Evolutionary conservation across 2,888 invertebrate species (phyloP).

Genomic region (Cerastis leucographa): DNA sequence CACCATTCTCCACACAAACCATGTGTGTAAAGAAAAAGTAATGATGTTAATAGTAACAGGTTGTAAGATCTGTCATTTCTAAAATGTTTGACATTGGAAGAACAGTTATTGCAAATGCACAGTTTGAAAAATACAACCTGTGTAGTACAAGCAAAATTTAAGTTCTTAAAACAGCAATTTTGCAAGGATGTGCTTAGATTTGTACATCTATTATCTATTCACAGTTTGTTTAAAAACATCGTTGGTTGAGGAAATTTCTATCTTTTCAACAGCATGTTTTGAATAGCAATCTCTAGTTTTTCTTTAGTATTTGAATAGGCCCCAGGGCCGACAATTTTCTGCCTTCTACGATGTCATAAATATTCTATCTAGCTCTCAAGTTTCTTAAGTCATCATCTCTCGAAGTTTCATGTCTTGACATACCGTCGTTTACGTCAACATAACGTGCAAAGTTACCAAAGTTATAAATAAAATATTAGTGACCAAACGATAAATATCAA

Average conservation of each 20-base stretch:
- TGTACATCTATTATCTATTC: not conserved
- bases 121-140: not conserved
- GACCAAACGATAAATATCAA: slow-evolving; percentile 12
- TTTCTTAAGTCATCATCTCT: no score
- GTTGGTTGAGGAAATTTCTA: not conserved
- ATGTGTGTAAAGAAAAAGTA: no score
- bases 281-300: not conserved
- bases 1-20: no score
- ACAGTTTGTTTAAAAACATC: not conserved
- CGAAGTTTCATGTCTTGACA: not conserved
- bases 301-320: not conserved
- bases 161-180: not conserved
- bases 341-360: not conserved
- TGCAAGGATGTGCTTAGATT: not conserved
- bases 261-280: not conserved
- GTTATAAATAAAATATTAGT: not conserved
- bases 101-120: not conserved
- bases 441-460: slow-evolving; percentile 11
- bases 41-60: not conserved
- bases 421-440: not conserved
- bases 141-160: not conserved
- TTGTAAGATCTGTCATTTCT: not conserved
- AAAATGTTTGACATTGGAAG: not conserved
- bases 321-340: not conserved
- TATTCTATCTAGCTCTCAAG: not conserved